Evolutionary conservation across 2,888 invertebrate genomes (phyloP).

Genomic region (Linhomoeus sp.): DNA sequence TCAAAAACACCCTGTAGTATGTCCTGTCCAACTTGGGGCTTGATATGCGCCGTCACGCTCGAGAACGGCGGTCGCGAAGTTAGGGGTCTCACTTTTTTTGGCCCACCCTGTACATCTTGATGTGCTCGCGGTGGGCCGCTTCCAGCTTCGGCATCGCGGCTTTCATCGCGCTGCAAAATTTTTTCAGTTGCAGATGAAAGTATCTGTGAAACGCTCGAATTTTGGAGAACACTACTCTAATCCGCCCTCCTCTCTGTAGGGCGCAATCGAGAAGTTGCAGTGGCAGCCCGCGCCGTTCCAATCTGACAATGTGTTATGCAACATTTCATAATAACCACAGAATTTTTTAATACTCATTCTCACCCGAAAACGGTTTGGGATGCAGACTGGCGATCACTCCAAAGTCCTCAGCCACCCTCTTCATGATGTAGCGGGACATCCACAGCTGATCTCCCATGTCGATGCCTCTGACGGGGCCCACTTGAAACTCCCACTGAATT

Average conservation of each 20-base stretch:
- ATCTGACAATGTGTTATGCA: slow-evolving; percentile 13
- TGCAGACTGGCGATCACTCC: too few species aligned
- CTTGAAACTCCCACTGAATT: slow-evolving; percentile 78
- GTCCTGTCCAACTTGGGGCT: too few species aligned
- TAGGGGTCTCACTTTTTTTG: too few species aligned
- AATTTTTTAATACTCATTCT: too few species aligned
- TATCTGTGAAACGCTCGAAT: neutral
- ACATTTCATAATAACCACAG: neutral
- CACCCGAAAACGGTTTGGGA: too few species aligned
- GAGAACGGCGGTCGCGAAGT: too few species aligned
- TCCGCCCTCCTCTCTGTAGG: slow-evolving; percentile 49
- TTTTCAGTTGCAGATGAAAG: too few species aligned
- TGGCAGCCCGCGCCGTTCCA: slow-evolving; percentile 34
- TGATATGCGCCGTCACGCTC: too few species aligned
- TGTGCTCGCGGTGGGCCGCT: slow-evolving; percentile 20
- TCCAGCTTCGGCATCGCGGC: slow-evolving; percentile 30
- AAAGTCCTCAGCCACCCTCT: slow-evolving; percentile 78
- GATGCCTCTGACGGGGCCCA: slow-evolving; percentile 75
- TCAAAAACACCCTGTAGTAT: too few species aligned
- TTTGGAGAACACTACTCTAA: too few species aligned
- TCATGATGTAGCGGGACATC: slow-evolving; percentile 38
- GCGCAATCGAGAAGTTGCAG: slow-evolving; percentile 36
- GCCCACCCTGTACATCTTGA: too few species aligned
- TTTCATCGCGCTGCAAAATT: neutral
- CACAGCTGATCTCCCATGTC: slow-evolving; percentile 52